Evolutionary conservation across 1,140 invertebrate genomes (phyloP).

Genomic region (Diabrotica undecimpunctata): DNA sequence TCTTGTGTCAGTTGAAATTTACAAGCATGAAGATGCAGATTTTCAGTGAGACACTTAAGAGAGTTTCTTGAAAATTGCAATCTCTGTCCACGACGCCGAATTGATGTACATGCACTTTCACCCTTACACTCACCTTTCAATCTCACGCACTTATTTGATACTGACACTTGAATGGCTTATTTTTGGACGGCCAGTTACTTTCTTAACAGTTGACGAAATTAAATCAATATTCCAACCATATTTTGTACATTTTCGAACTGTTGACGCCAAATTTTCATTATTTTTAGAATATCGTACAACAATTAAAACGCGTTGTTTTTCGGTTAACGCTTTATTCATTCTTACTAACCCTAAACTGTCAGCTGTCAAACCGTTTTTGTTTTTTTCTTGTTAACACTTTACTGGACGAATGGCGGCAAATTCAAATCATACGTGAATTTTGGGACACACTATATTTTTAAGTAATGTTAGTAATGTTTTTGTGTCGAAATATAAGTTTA

Average conservation of each 20-base stretch:
- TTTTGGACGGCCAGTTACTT: no score
- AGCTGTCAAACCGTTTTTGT: background rate
- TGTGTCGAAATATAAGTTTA: no score
- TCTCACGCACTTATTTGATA: background rate
- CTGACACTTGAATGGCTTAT: no score
- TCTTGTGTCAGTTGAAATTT: no score
- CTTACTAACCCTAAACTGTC: background rate
- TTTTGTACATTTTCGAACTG: background rate
- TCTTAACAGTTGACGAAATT: background rate
- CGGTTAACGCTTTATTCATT: no score
- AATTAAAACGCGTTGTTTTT: background rate
- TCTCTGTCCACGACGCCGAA: background rate
- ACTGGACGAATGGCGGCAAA: background rate
- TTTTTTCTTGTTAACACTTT: background rate
- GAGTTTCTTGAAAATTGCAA: background rate
- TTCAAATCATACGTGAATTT: background rate
- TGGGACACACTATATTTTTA: constrained; percentile 50
- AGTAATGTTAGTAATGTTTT: no score
- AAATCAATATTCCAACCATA: background rate
- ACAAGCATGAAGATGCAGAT: background rate
- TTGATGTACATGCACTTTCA: background rate
- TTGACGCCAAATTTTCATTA: background rate
- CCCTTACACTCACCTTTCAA: no score
- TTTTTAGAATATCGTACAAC: background rate
- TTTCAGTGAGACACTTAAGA: background rate